Evolutionary conservation across 2,888 invertebrate genomes (phyloP).

Genomic region (Drosophila seclusa): DNA sequence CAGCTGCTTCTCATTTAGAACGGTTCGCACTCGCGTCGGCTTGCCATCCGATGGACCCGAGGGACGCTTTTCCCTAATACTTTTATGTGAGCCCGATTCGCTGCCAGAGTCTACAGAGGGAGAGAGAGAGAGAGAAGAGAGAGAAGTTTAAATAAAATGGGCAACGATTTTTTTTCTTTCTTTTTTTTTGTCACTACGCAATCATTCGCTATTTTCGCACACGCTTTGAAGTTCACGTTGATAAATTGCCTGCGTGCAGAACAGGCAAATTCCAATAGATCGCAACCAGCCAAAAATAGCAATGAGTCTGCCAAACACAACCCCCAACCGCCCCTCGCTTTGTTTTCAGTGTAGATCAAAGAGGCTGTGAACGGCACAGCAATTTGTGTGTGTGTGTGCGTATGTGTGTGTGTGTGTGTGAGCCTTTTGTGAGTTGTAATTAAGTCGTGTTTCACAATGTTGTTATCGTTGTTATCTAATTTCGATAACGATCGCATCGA

Average conservation of each 20-base stretch:
- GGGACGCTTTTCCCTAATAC: slow-evolving; percentile 87
- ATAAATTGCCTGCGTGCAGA: slow-evolving; percentile 42
- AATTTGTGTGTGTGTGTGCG: slow-evolving; percentile 7
- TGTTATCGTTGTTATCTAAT: slow-evolving; percentile 82
- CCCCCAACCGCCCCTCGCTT: not conserved
- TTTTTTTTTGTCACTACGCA: slow-evolving; percentile 27
- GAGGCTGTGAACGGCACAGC: slow-evolving; percentile 21
- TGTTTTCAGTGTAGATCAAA: slow-evolving; percentile 52
- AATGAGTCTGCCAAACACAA: not conserved
- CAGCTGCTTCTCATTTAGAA: slow-evolving; percentile 99
- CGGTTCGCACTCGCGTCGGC: slow-evolving; percentile 99
- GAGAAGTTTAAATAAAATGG: slow-evolving; percentile 7
- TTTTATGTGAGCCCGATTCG: slow-evolving; percentile 95
- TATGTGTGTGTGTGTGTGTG: slow-evolving; percentile 3
- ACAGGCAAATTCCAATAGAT: slow-evolving; percentile 51
- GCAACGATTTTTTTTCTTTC: slow-evolving; percentile 7
- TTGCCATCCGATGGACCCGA: slow-evolving; percentile 91
- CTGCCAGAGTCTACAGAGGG: slow-evolving; percentile 93
- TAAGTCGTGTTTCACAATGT: slow-evolving; percentile 84
- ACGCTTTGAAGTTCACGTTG: slow-evolving; percentile 63
- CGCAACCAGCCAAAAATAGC: slow-evolving; percentile 61
- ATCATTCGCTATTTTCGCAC: slow-evolving; percentile 55
- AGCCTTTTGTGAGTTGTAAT: slow-evolving; percentile 71
- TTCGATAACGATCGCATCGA: slow-evolving; percentile 59
- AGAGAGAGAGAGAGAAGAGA: slow-evolving; percentile 23